Evolutionary conservation across 2,113 vertebrate species (phyloP).

Genomic region (Indri indri): DNA sequence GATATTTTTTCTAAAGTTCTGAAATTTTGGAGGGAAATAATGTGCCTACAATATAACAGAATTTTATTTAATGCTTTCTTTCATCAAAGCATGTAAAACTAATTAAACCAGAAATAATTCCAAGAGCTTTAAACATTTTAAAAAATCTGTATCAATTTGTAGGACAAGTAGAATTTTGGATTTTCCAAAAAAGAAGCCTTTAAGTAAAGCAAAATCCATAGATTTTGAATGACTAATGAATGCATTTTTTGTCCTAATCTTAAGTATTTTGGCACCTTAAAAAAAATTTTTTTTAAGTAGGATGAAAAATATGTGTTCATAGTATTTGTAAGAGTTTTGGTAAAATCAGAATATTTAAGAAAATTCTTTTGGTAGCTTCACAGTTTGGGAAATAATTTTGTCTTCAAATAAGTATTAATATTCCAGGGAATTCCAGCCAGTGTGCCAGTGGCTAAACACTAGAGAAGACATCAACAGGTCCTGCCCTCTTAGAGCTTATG

Average conservation of each 20-base stretch:
- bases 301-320: not conserved
- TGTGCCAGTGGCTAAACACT: not conserved
- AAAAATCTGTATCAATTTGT: not conserved
- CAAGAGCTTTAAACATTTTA: not conserved
- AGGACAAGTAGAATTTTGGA: slow-evolving; percentile 12
- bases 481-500: not conserved
- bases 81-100: not conserved
- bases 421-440: not conserved
- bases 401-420: not conserved
- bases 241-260: not conserved
- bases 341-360: slow-evolving; percentile 11
- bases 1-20: not conserved
- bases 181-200: not conserved
- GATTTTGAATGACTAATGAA: not conserved
- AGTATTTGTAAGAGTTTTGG: not conserved
- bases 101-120: slow-evolving; percentile 10
- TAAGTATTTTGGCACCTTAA: not conserved
- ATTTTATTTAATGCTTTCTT: slow-evolving; percentile 39
- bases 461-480: not conserved
- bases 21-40: not conserved
- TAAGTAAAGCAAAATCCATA: slow-evolving; percentile 27
- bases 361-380: slow-evolving; percentile 12
- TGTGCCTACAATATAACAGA: not conserved
- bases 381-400: not conserved
- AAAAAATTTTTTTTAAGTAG: not conserved